Conservation (phyloP, 2,797 vertebrate genomes). For the Mionectes olivaceus region DNA sequence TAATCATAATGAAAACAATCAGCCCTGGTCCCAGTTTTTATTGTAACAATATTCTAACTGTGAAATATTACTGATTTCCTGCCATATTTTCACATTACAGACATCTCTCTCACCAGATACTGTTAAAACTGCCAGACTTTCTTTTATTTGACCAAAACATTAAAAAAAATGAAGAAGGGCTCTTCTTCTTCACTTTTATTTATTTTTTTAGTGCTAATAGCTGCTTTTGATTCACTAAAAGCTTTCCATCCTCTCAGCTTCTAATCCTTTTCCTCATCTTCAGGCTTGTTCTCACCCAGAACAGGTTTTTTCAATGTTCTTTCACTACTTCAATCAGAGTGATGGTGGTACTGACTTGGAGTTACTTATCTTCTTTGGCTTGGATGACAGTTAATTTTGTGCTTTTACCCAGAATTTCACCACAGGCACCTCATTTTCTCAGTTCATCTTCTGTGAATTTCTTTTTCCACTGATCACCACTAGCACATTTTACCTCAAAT, state of each 20-base stretch:
- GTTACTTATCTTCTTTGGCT: conserved; percentile 37
- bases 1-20: neutral
- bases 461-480: conserved; percentile 26
- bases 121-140: neutral
- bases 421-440: conserved; percentile 54
- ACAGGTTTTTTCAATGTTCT: conserved; percentile 59
- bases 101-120: neutral
- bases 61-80: neutral
- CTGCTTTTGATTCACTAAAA: conserved; percentile 71
- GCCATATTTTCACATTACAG: neutral
- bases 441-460: neutral
- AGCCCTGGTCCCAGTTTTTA: neutral
- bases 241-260: conserved; percentile 54
- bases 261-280: conserved; percentile 35
- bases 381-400: conserved; percentile 70
- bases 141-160: conserved; percentile 27
- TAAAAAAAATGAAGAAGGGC: neutral
- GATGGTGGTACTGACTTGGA: conserved; percentile 47
- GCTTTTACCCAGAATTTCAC: conserved; percentile 71
- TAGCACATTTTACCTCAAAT: conserved; percentile 40
- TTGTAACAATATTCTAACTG: neutral
- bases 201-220: conserved; percentile 58
- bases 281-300: conserved; percentile 47
- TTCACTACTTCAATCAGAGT: conserved; percentile 79
- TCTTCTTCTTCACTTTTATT: conserved; percentile 40